These are phyloP conservation scores for Plutella xylostella DNA, from an alignment of 2,888 invertebrate species.

Conservation along the genomic window DNA sequence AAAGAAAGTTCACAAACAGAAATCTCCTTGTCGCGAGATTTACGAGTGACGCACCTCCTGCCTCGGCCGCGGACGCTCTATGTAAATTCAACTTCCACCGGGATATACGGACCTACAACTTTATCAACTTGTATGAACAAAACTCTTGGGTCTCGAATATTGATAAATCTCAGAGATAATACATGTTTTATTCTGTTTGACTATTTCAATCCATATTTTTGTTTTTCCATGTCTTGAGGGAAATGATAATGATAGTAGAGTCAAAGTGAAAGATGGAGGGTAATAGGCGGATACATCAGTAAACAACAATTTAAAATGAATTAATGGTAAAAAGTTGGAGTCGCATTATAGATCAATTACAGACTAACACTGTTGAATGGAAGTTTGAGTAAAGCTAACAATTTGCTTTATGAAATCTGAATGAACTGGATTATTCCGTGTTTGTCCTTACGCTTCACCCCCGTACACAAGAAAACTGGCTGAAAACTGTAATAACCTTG, in stretches of 20 bases:
- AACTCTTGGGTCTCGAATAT: slow-evolving; percentile 19
- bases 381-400: slow-evolving; percentile 60
- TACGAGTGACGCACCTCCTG: slow-evolving; percentile 63
- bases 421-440: too few species aligned
- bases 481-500: too few species aligned
- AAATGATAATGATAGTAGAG: neutral
- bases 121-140: slow-evolving; percentile 17
- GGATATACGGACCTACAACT: slow-evolving; percentile 26
- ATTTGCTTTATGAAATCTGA: slow-evolving; percentile 62
- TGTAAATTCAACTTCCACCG: slow-evolving; percentile 58
- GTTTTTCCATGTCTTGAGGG: neutral
- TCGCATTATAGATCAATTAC: slow-evolving; percentile 62
- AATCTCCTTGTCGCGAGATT: slow-evolving; percentile 67
- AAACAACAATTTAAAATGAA: slow-evolving; percentile 25
- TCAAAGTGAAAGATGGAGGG: neutral
- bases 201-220: neutral
- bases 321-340: slow-evolving; percentile 48
- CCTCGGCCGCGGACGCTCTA: slow-evolving; percentile 43
- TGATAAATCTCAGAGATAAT: slow-evolving; percentile 5
- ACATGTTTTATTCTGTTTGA: neutral
- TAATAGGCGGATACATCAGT: neutral
- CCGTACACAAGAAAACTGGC: too few species aligned
- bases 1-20: slow-evolving; percentile 67
- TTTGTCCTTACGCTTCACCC: too few species aligned
- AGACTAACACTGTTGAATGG: slow-evolving; percentile 53